Conservation (phyloP, 2,113 vertebrate species). For the Baryphthengus martii region DNA sequence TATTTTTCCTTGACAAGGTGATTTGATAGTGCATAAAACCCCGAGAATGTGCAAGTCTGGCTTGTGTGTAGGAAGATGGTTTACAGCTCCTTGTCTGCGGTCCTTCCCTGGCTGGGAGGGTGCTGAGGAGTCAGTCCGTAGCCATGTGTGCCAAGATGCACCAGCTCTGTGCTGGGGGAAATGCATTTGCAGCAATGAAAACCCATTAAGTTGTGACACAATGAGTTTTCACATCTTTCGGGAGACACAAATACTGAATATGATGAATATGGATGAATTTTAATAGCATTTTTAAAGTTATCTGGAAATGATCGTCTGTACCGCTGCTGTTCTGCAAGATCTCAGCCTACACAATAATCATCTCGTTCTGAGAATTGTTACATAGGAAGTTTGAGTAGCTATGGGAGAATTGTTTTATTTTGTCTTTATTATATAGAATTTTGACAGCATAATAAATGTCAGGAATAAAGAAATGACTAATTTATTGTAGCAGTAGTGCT, state of each 20-base stretch:
- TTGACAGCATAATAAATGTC: background rate
- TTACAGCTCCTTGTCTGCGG: background rate
- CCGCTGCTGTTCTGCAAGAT: background rate
- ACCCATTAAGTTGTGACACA: background rate
- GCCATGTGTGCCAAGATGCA: background rate
- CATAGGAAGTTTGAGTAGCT: background rate
- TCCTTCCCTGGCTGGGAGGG: background rate
- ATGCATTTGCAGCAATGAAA: background rate
- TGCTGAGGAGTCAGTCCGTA: fast-evolving
- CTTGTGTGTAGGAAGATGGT: fast-evolving
- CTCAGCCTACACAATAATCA: background rate
- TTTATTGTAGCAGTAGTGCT: background rate
- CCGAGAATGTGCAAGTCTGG: fast-evolving
- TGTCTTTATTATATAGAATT: background rate
- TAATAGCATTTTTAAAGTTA: background rate
- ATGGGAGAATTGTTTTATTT: background rate
- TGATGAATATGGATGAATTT: background rate
- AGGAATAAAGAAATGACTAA: background rate
- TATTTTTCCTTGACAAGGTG: background rate
- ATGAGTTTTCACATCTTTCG: background rate
- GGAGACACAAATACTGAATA: background rate
- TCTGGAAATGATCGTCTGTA: background rate
- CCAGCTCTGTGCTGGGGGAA: background rate
- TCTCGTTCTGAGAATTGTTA: background rate
- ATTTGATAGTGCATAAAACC: background rate